Base-by-base conservation (phyloP, 2,797 vertebrate species). In the Pangasius djambal region DNA sequence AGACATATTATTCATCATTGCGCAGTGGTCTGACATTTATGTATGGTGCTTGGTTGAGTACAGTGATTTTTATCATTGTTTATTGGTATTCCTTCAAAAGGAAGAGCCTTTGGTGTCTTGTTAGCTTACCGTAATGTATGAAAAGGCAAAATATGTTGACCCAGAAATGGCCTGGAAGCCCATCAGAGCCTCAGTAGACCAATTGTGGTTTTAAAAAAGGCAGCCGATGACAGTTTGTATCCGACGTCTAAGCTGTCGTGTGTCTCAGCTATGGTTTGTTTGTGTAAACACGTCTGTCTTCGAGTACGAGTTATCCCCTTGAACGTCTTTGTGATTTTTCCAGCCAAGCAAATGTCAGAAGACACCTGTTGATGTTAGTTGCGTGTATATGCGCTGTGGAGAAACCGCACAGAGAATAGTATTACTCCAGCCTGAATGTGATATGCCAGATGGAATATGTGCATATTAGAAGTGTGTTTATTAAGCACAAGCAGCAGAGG, bases 101-200 rank as follows among this genome's bases (percentile, higher is more conserved):
- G 2, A 31, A 34, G 59, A 16, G 22, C 6, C 10, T 83, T 34
- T 63, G 52, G 31, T 8, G 6, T 67, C 28, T 85, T 69, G 28
- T 31, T 50, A 50, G 61, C 61, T 48, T 50, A 10, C 28, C 3
- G 7, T 31, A 20, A 20, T 6, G 44, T 31, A 22, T 85, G 25
- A 52, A 25, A 85, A 34, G n/a, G 83, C 63, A 84, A 69, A 50
- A n/a, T 48, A 48, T 50, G 40, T 34, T 52, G 61, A 84, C 63
- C 48, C 48, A 22, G 4, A 52, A 69, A 22, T 52, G 31, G 9
- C n/a, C 44, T 69, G 44, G 48, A 61, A 16, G 81, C 52, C 8
- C 16, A 57, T 20, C 50, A 57, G 22, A 7, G 22, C 57, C 59
- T 28, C 22, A 44, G 28, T 31, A 22, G n/a, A 52, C 44, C 63